phyloP scores from a whole-genome alignment of 2,113 vertebrate species.

The Piaya cayana region DNA sequence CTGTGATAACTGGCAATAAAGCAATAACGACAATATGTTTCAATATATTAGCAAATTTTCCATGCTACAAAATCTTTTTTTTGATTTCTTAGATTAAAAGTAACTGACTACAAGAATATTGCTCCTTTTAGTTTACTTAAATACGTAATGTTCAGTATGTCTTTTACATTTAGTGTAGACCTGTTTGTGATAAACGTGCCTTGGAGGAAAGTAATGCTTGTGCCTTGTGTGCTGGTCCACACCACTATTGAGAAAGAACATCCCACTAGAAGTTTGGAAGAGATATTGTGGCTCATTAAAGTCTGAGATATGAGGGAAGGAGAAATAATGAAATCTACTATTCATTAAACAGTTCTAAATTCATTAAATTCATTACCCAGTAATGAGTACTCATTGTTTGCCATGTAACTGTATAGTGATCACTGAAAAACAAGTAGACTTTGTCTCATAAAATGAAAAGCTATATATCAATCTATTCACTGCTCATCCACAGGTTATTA shows the following conservation, averaged over 20 bases:
- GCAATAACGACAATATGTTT: slow-evolving; percentile 2
- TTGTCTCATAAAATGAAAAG: neutral
- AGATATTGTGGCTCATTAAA: neutral
- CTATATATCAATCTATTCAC: rapidly evolving
- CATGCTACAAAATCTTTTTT: neutral
- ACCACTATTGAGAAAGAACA: neutral
- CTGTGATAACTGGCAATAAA: neutral
- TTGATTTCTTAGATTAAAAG: neutral
- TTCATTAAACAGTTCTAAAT: neutral
- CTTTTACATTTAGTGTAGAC: neutral
- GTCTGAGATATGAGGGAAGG: neutral
- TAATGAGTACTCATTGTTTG: neutral
- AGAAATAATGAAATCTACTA: neutral
- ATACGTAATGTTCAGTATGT: neutral
- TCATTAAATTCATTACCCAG: neutral
- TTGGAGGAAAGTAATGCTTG: neutral
- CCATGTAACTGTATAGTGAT: neutral
- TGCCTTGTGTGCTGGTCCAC: neutral
- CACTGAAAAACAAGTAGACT: neutral
- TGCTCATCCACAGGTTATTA: neutral
- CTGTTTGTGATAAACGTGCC: neutral
- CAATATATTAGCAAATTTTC: slow-evolving; percentile 16
- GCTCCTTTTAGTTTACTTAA: neutral
- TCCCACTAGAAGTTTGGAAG: neutral
- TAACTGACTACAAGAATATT: neutral